Conservation (phyloP, 2,113 vertebrate species). For the Tupaia tana region DNA sequence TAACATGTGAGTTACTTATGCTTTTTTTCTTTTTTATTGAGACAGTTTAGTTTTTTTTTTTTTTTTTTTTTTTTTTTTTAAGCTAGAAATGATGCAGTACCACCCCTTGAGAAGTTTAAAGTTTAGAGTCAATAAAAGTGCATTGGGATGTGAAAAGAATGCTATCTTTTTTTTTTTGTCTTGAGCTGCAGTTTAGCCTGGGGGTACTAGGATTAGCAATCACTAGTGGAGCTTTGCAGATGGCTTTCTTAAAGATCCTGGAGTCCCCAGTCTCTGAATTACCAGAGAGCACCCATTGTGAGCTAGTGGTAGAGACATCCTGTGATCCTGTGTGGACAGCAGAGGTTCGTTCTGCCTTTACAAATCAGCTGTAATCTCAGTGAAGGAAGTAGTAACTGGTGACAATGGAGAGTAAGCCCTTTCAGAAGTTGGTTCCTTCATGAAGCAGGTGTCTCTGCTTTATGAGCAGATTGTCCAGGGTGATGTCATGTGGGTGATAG, state of each 20-base stretch:
- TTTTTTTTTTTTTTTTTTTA: conserved; percentile 37
- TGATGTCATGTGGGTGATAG: not conserved
- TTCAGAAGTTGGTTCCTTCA: not conserved
- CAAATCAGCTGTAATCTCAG: not conserved
- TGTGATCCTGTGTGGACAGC: too few relatives aligned
- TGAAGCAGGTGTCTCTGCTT: not conserved
- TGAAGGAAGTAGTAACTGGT: not conserved
- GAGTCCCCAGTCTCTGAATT: not conserved
- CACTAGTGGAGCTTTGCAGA: not conserved
- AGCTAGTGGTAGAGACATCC: not conserved
- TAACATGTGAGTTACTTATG: not conserved
- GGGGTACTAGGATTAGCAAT: not conserved
- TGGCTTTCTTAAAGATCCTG: not conserved
- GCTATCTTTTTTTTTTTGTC: not conserved
- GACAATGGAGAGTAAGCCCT: not conserved
- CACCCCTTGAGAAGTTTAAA: not conserved
- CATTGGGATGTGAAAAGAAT: not conserved
- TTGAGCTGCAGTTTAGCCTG: not conserved
- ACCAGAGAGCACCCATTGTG: not conserved
- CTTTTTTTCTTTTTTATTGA: not conserved
- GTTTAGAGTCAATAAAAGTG: not conserved
- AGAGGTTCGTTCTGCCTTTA: not conserved
- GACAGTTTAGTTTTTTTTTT: not conserved
- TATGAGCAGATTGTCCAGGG: not conserved
- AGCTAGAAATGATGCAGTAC: not conserved